Evolutionary conservation across 2,113 vertebrate genomes (phyloP).

Genomic region (Grantiella picta): DNA sequence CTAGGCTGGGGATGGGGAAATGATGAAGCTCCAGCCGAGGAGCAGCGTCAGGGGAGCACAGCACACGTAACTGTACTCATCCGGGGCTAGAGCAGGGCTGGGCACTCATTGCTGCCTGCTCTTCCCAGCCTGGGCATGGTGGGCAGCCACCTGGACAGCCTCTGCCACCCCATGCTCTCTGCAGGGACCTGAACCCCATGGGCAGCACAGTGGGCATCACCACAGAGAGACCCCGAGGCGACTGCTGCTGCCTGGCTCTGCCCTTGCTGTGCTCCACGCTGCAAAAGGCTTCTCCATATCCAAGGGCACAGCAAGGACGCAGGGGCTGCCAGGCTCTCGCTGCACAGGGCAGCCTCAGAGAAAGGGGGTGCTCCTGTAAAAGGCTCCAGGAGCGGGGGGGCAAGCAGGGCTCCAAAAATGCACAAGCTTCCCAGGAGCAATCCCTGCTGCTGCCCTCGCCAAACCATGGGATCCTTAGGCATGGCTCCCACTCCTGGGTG

Average conservation of each 20-base stretch:
- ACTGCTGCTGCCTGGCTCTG: neutral
- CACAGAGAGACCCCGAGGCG: accelerated
- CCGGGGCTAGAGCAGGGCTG: neutral
- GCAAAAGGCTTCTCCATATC: neutral
- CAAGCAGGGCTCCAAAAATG: neutral
- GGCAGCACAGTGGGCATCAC: neutral
- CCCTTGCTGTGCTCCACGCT: accelerated
- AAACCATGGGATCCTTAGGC: accelerated
- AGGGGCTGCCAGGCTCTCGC: accelerated
- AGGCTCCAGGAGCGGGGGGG: accelerated
- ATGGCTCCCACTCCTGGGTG: accelerated
- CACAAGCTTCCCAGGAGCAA: accelerated
- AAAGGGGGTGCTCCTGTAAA: neutral
- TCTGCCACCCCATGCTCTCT: neutral
- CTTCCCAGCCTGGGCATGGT: accelerated
- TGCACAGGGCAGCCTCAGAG: neutral
- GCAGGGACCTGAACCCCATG: accelerated
- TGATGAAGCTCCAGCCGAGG: neutral
- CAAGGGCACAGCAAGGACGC: constrained; percentile 30
- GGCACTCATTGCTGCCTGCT: neutral
- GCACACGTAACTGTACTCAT: accelerated
- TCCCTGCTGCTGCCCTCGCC: neutral
- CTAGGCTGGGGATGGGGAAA: neutral
- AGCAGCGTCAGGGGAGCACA: neutral
- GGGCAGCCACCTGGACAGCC: neutral